A percentile compares a stretch with the other conserved stretches of the same genome.
Evolutionary conservation across 2,888 invertebrate species (phyloP).

Genomic region (Orthosia incerta): DNA sequence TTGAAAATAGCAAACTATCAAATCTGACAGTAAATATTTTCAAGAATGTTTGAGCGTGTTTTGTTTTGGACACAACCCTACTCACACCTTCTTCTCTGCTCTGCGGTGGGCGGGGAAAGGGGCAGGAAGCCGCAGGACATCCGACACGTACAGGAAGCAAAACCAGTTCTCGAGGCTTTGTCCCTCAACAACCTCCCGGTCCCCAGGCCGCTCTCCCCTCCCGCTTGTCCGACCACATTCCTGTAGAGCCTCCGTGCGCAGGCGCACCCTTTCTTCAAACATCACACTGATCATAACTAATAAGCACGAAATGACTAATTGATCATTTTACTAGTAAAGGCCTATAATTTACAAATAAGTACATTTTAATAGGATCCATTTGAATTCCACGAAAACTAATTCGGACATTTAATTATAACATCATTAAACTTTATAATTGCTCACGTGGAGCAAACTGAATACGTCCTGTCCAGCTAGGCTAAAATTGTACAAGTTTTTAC

Average conservation of each 20-base stretch:
- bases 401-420: constrained; percentile 29
- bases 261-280: constrained; percentile 81
- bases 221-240: constrained; percentile 86
- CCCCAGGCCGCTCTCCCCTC: constrained; percentile 72
- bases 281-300: constrained; percentile 68
- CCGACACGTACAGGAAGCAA: constrained; percentile 91
- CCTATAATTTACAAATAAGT: neutral
- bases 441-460: constrained; percentile 18
- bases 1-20: neutral
- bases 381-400: constrained; percentile 33
- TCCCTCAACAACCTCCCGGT: constrained; percentile 85
- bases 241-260: constrained; percentile 83
- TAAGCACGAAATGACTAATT: constrained; percentile 55
- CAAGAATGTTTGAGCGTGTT: constrained; percentile 28
- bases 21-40: constrained; percentile 5
- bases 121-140: constrained; percentile 91
- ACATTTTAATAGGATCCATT: constrained; percentile 23
- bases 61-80: constrained; percentile 75
- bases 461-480: constrained; percentile 26
- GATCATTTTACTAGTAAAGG: constrained; percentile 17
- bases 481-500: constrained; percentile 29
- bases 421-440: constrained; percentile 24
- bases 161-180: constrained; percentile 90
- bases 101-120: constrained; percentile 78
- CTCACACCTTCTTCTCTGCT: constrained; percentile 75